phyloP scores from a whole-genome alignment of 2,113 vertebrate species.

The Brachyhypopomus gauderio region DNA sequence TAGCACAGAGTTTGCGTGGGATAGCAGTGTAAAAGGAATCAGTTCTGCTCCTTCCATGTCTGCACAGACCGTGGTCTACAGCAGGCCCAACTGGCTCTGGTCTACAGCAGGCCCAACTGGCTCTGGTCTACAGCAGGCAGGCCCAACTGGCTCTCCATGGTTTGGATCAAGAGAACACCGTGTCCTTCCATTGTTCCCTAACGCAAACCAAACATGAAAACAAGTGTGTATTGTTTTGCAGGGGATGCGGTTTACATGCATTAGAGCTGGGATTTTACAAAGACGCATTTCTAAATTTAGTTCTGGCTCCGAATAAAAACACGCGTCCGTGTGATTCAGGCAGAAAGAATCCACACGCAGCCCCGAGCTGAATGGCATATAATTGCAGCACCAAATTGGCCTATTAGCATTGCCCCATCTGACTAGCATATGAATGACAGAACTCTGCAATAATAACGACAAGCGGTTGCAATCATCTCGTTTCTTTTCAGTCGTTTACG shows the following conservation, averaged over 20 bases:
- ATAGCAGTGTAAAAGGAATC: neutral
- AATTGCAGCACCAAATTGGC: conserved; percentile 49
- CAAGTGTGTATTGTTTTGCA: conserved; percentile 51
- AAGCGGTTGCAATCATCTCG: conserved; percentile 34
- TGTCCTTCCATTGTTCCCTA: conserved; percentile 56
- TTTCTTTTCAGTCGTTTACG: conserved; percentile 16
- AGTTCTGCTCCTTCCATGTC: conserved; percentile 26
- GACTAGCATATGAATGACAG: conserved; percentile 49
- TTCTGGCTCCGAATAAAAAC: conserved; percentile 24
- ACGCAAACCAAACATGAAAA: conserved; percentile 53
- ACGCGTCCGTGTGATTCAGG: conserved; percentile 26
- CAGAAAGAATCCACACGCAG: conserved; percentile 12
- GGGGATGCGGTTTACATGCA: conserved; percentile 48
- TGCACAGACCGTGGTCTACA: conserved; percentile 6
- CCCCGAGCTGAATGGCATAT: conserved; percentile 23
- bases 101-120: conserved; percentile 15
- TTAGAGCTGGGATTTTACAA: conserved; percentile 28
- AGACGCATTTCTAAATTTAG: conserved; percentile 47
- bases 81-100: too few species aligned
- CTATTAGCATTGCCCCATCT: conserved; percentile 47
- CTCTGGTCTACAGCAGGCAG: conserved; percentile 7
- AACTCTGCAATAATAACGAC: conserved; percentile 34
- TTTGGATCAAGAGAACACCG: conserved; percentile 49
- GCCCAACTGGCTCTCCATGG: conserved; percentile 43
- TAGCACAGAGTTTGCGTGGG: neutral